Evolutionary conservation across 53 echinoderm and acorn worm species (phyloP), one percentile per base, ranked within the genome.

Genomic region (Echinarachnius parma): DNA sequence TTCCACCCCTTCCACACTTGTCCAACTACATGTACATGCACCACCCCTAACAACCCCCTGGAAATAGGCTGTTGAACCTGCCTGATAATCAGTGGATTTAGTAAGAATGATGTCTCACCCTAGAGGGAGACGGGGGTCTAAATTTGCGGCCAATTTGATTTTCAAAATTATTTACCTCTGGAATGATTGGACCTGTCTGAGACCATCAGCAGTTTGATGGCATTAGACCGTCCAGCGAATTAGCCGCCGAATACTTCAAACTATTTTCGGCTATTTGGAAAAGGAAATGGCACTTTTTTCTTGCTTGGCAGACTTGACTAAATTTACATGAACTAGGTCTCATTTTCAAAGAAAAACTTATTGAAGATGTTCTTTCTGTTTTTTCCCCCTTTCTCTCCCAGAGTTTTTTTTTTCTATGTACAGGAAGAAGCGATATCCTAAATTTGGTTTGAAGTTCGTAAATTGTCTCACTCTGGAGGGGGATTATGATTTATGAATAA

Each of bases 401-500:
- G 22, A 32, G 4, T 68, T 3, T 52, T 52, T 68, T 68, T 19
- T 36, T 10, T 56, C 39, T 26, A 16, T 72, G 42, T 26, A 18
- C 16, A 0, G 58, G 21, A 29, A 37, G 44, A 23, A 69, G 32
- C 18, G 45, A 56, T 42, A 20, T 20, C 25, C 27, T 36, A 72
- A 72, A 72, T 72, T 72, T 39, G 29, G 57, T 56, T 72, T 37
- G 74, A 72, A 56, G 74, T 72, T 72, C 36, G 74, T 56, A 36
- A 33, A 56, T 21, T 26, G 44, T 44, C 20, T 27, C 28, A 23
- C 74, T 56, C 74, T 9, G 7, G 74, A 56, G 74, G 20, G 46
- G 56, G 74, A 72, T 72, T 72, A 72, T 72, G 74, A 72, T 72
- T 72, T 72, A 72, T 72, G 74, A 72, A 72, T 37, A 37, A 72